A percentile compares a stretch with the other conserved stretches of the same genome.
Evolutionary conservation across 2,797 vertebrate species (phyloP).

Genomic region (Cichlasoma orientale): DNA sequence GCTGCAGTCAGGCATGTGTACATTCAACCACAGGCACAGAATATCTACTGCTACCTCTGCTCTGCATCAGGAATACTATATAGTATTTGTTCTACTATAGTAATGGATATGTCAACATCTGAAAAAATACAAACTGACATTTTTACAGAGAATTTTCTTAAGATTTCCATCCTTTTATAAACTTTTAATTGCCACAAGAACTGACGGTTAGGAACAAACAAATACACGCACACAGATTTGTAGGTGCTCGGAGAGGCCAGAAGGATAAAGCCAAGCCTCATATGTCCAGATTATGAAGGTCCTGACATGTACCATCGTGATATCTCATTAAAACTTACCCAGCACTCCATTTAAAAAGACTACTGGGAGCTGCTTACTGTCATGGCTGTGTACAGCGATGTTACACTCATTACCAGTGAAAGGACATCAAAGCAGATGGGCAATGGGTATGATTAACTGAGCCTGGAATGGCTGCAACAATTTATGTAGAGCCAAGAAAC

Average conservation of each 20-base stretch:
- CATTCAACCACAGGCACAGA: slow-evolving; percentile 56
- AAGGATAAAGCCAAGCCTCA: slow-evolving; percentile 13
- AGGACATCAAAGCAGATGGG: slow-evolving; percentile 73
- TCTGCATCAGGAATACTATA: slow-evolving; percentile 4
- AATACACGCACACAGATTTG: background rate
- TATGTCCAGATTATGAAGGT: slow-evolving; percentile 14
- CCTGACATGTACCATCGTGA: slow-evolving; percentile 28
- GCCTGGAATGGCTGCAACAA: slow-evolving; percentile 40
- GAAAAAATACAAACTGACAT: background rate
- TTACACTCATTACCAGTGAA: slow-evolving; percentile 66
- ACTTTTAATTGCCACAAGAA: slow-evolving; percentile 3
- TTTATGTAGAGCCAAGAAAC: slow-evolving; percentile 50
- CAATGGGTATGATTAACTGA: slow-evolving; percentile 50
- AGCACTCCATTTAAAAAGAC: slow-evolving; percentile 14
- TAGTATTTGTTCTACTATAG: slow-evolving; percentile 1
- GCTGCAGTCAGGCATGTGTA: slow-evolving; percentile 59
- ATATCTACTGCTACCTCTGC: slow-evolving; percentile 22
- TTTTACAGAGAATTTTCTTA: background rate
- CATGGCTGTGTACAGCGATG: slow-evolving; percentile 50
- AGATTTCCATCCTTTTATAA: background rate
- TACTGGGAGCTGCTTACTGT: slow-evolving; percentile 47
- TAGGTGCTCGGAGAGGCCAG: background rate
- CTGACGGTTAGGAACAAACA: background rate
- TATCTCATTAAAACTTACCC: slow-evolving; percentile 47
- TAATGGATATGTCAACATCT: background rate